These are phyloP conservation scores for Eublepharis macularius DNA, from an alignment of 2,113 vertebrate genomes.

Conservation along the genomic window DNA sequence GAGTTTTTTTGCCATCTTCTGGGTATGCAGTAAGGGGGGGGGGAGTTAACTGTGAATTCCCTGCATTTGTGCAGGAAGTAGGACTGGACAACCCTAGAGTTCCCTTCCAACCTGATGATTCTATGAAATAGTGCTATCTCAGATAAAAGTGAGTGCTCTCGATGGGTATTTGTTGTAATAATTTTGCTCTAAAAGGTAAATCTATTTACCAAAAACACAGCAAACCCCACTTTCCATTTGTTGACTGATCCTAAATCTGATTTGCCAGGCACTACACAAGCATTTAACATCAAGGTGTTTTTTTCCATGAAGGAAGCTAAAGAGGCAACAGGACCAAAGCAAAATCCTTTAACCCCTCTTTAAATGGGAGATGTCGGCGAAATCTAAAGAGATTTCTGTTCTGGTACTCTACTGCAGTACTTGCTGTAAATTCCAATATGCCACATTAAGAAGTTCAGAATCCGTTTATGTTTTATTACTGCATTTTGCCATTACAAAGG, in stretches of 20 bases:
- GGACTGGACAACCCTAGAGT: too few relatives aligned
- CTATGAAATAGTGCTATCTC: not conserved
- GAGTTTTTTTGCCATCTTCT: too few relatives aligned
- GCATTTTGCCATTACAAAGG: too few relatives aligned
- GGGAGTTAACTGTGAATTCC: too few relatives aligned
- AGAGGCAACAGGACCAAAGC: not conserved
- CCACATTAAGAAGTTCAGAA: not conserved
- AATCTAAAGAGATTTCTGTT: not conserved
- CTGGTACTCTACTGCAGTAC: not conserved
- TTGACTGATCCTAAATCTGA: not conserved
- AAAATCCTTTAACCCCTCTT: not conserved
- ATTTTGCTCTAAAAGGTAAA: not conserved
- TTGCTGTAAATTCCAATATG: not conserved
- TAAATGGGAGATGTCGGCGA: not conserved
- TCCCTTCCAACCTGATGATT: too few relatives aligned
- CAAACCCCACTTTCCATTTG: not conserved
- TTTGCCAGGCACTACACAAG: not conserved
- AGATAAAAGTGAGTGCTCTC: not conserved
- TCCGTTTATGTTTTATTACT: not conserved
- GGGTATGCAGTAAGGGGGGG: too few relatives aligned
- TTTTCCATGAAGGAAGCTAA: not conserved
- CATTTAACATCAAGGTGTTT: not conserved
- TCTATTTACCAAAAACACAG: not conserved
- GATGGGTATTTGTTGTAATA: not conserved
- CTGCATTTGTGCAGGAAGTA: too few relatives aligned